Base-by-base conservation (phyloP, 2,888 invertebrate species). In the Isotomurus palustris region DNA sequence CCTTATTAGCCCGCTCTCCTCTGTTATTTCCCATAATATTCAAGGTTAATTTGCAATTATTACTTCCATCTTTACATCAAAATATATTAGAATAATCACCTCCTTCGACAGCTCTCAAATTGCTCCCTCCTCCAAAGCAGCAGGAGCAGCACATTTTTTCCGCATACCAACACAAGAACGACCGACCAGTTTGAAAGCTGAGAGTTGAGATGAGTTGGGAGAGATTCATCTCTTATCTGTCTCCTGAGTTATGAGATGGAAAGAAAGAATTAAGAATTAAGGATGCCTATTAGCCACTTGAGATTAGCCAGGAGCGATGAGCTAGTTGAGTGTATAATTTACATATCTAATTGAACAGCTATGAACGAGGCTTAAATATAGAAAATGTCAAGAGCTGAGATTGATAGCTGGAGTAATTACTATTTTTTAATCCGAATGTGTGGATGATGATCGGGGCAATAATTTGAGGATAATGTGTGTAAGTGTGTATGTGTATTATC, bases 11-110 rank as follows among this genome's bases (percentile, higher is more conserved):
- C 24, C 12, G 22, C 50, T 50, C 25, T 17, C n/a, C n/a, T n/a
- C n/a, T 22, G 47, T 49, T 50, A 32, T 50, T 50, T 14, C 50
- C 50, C 29, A 22, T 50, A 22, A 50, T 32, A 53, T 47, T 53
- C 51, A 53, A 53, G 57, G 52, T 57, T 57, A 57, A 52, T 57
- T 57, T 57, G 52, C 57, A 57, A 57, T 57, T 52, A 57, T 17
- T 28, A 47, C 32, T 53, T 36, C n/a, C 17, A 17, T n/a, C 8
- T 17, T 6, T 10, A 17, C 12, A 40, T 8, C 40, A 6, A 17
- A 40, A 40, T 40, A n/a, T 6, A 40, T 6, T 10, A 17, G 10
- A 17, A 17, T 40, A n/a, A 6, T 40, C 10, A 17, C 6, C 17
- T 10, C 6, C 40, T 40, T 6, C 4, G 38, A 38, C 5, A 38